phyloP scores from a whole-genome alignment of 2,797 vertebrate genomes.

The Pantherophis vulpinus region DNA sequence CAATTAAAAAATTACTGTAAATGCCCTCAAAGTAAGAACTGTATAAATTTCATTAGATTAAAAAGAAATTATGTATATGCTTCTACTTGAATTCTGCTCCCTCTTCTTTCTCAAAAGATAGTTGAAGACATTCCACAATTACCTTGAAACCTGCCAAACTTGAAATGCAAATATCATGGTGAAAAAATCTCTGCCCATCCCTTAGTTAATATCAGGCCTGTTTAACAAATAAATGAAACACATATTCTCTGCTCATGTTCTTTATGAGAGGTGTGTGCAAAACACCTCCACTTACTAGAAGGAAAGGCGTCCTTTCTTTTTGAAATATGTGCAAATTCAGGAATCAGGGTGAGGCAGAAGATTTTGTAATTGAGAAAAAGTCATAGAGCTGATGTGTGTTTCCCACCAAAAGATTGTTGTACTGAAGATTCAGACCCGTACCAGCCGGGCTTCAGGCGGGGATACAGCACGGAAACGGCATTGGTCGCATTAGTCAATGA shows the following conservation, averaged over 20 bases:
- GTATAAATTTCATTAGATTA: background rate
- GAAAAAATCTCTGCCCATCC: background rate
- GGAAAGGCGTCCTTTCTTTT: background rate
- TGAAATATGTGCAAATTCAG: background rate
- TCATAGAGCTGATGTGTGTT: background rate
- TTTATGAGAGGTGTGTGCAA: background rate
- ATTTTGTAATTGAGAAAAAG: background rate
- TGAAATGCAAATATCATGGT: background rate
- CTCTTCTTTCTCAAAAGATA: background rate
- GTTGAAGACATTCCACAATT: background rate
- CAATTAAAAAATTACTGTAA: background rate
- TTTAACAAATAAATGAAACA: background rate
- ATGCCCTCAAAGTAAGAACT: background rate
- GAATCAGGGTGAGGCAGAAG: background rate
- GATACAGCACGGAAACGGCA: too few relatives aligned
- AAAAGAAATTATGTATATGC: background rate
- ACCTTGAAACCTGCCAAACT: background rate
- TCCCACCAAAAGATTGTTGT: background rate
- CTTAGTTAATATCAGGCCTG: background rate
- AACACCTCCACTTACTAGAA: background rate
- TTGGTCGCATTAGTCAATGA: too few relatives aligned
- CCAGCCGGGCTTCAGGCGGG: too few relatives aligned
- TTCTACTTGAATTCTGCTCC: background rate
- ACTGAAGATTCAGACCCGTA: background rate
- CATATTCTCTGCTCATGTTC: background rate